Conservation (phyloP, 2,888 invertebrate genomes). For the Pollenia griseotomentosa region DNA sequence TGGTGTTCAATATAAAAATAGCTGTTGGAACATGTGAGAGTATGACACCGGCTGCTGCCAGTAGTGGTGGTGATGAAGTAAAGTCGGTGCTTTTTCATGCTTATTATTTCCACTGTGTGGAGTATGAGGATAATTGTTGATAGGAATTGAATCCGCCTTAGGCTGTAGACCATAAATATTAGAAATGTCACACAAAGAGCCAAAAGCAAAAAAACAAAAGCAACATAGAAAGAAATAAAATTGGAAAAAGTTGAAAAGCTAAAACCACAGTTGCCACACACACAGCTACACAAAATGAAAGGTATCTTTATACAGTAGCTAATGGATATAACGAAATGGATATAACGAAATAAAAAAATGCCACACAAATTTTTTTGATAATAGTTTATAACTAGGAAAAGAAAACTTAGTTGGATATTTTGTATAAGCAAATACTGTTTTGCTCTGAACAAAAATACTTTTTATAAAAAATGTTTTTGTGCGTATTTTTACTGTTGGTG, state of each 20-base stretch:
- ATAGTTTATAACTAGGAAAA: too few species aligned
- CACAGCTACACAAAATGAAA: constrained; percentile 11
- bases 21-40: neutral
- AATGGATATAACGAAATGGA: too few species aligned
- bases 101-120: constrained; percentile 57
- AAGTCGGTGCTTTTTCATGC: constrained; percentile 45
- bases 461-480: too few species aligned
- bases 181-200: constrained; percentile 78
- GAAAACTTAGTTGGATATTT: too few species aligned
- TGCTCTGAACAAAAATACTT: too few species aligned
- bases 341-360: too few species aligned
- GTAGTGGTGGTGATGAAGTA: constrained; percentile 23
- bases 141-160: constrained; percentile 75
- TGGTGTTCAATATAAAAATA: constrained; percentile 5
- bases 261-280: neutral
- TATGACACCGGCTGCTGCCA: constrained; percentile 30
- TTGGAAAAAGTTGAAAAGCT: constrained; percentile 29
- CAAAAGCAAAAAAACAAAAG: neutral
- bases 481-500: too few species aligned
- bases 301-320: neutral
- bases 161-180: constrained; percentile 80
- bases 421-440: too few species aligned
- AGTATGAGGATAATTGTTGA: constrained; percentile 61
- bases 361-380: too few species aligned
- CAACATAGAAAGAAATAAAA: neutral